Evolutionary conservation across 2,888 invertebrate species (phyloP).

Genomic region (Aleiodes leptofemur): DNA sequence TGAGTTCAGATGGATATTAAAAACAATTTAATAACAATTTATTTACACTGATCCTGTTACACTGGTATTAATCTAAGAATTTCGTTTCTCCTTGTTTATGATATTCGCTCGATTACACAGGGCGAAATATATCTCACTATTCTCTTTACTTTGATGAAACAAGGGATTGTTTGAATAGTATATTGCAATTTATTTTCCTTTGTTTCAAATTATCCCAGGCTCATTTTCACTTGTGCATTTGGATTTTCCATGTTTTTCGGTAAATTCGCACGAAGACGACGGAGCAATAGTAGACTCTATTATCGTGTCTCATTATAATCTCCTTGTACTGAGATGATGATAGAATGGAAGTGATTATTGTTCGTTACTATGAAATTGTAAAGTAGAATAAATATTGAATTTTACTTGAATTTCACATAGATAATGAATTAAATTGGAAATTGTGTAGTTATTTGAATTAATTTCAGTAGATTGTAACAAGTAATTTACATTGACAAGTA

Average conservation of each 20-base stretch:
- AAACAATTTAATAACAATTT: constrained; percentile 25
- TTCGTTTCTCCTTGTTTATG: constrained; percentile 22
- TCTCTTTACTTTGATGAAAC: background rate
- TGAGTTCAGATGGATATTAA: constrained; percentile 52
- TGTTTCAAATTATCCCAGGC: constrained; percentile 33
- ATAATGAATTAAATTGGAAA: background rate
- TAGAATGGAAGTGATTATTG: background rate
- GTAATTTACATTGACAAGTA: constrained; percentile 5
- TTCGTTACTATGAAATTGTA: background rate
- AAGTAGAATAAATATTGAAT: background rate
- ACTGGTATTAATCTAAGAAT: constrained; percentile 7
- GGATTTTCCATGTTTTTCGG: constrained; percentile 14
- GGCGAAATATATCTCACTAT: constrained; percentile 16
- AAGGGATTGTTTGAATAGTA: constrained; percentile 1
- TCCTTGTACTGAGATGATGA: background rate
- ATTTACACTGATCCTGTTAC: constrained; percentile 31
- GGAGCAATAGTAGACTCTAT: constrained; percentile 6
- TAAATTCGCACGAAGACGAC: constrained; percentile 18
- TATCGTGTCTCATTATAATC: background rate
- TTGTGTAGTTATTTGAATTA: constrained; percentile 5
- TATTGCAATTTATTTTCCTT: constrained; percentile 29
- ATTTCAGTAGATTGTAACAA: constrained; percentile 24
- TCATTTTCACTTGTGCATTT: constrained; percentile 29
- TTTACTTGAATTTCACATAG: constrained; percentile 9
- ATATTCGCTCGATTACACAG: constrained; percentile 17